Percentiles rank a stretch among this genome's conserved stretches.
Conservation (phyloP, 1,140 invertebrate genomes). For the Plodia interpunctella region DNA sequence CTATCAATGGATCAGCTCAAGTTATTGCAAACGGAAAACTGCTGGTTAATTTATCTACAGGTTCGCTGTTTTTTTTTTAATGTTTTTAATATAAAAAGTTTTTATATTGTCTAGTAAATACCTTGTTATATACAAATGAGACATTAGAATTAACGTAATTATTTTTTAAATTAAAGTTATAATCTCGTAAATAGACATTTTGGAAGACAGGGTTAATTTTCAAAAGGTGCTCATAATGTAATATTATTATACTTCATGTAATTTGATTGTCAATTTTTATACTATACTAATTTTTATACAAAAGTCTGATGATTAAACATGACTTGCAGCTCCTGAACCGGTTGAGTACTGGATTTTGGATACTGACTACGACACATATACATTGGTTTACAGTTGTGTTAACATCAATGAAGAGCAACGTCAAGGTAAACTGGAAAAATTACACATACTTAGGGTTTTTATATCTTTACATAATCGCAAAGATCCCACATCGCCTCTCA, state of each 20-base stretch:
- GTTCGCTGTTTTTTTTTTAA: slow-evolving; percentile 25
- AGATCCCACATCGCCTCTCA: slow-evolving; percentile 6
- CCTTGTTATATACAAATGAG: too few species aligned
- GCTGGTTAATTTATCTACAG: slow-evolving; percentile 35
- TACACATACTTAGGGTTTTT: neutral
- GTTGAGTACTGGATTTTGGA: slow-evolving; percentile 48
- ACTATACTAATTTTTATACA: neutral
- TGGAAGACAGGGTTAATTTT: too few species aligned
- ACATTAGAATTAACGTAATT: too few species aligned
- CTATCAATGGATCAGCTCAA: slow-evolving; percentile 37
- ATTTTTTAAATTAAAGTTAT: too few species aligned
- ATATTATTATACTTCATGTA: too few species aligned
- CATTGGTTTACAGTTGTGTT: slow-evolving; percentile 52
- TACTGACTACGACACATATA: slow-evolving; percentile 53
- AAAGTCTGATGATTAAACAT: neutral
- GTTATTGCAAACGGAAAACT: slow-evolving; percentile 36
- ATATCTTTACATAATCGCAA: too few species aligned
- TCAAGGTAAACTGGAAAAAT: slow-evolving; percentile 34
- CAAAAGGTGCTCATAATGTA: too few species aligned
- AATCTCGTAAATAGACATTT: too few species aligned
- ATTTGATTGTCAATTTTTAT: too few species aligned
- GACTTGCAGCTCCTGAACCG: slow-evolving; percentile 28
- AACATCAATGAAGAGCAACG: slow-evolving; percentile 39
- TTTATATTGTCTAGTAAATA: too few species aligned
- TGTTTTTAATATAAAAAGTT: neutral